These are phyloP conservation scores for Huso huso DNA, from an alignment of 2,797 vertebrate species.

Conservation along the genomic window DNA sequence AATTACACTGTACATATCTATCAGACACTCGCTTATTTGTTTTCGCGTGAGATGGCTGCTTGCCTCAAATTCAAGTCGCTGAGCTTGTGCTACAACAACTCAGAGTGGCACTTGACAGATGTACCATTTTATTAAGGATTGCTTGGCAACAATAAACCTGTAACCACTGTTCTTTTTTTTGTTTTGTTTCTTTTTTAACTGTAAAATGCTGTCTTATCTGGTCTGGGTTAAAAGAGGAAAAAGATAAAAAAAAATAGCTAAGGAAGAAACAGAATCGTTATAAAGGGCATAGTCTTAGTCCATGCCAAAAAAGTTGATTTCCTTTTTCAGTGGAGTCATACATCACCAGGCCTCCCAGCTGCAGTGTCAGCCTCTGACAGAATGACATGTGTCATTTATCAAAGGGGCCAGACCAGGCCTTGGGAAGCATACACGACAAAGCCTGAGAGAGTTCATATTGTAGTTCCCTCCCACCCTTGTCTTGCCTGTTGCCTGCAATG, in stretches of 20 bases:
- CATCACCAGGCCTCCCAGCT: slow-evolving; percentile 96
- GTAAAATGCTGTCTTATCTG: slow-evolving; percentile 43
- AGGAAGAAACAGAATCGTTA: slow-evolving; percentile 87
- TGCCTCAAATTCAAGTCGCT: slow-evolving; percentile 68
- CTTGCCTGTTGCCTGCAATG: slow-evolving; percentile 82
- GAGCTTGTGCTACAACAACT: slow-evolving; percentile 67
- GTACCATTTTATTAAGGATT: slow-evolving; percentile 72
- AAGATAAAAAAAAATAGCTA: slow-evolving; percentile 54
- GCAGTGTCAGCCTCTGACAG: slow-evolving; percentile 98
- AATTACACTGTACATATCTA: slow-evolving; percentile 58
- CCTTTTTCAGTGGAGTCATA: slow-evolving; percentile 92
- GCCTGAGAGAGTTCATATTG: slow-evolving; percentile 94
- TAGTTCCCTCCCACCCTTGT: slow-evolving; percentile 72
- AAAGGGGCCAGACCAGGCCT: slow-evolving; percentile 95
- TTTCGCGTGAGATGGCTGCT: slow-evolving; percentile 65
- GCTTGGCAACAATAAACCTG: background rate
- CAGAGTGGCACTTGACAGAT: slow-evolving; percentile 76
- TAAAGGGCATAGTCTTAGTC: slow-evolving; percentile 84
- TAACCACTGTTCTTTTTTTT: background rate
- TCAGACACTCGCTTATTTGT: slow-evolving; percentile 70
- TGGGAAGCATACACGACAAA: slow-evolving; percentile 94
- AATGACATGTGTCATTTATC: slow-evolving; percentile 99
- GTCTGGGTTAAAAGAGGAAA: background rate
- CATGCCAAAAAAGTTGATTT: slow-evolving; percentile 94
- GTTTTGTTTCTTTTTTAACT: slow-evolving; percentile 13